Evolutionary conservation across 2,888 invertebrate genomes (phyloP), one percentile per base, ranked within the genome.

Genomic region (Melolontha melolontha): DNA sequence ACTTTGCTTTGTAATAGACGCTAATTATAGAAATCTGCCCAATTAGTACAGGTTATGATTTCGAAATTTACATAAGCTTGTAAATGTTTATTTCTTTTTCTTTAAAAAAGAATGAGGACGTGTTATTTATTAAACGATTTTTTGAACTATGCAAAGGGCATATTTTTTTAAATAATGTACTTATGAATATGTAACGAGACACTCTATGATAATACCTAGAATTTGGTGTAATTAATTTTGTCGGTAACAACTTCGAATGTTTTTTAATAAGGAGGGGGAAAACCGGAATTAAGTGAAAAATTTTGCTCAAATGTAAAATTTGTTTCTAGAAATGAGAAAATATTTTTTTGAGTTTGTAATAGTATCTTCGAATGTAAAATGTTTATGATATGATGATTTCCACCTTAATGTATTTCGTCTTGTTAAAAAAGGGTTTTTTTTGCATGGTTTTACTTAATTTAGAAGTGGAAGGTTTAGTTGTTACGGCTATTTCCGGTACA

Each of bases 21-120:
- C 68, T 68, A 68, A 68, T 68, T 68, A 49, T 68, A 50, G 64
- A 64, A 68, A 64, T 68, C 54, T 49, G 50, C 47, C 55, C 63
- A 68, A 68, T 68, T 68, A 68, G 63, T 63, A 64, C 39, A 63
- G 64, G 66, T 59, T 67, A 67, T 51, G 66, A 67, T 41, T 44
- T 54, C 64, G 52, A 42, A 62, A 64, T 64, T 64, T 64, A 64
- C 64, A 64, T 64, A 64, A 44, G 59, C 39, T 63, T 49, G 29
- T 49, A 63, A 63, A 12, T 16, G 7, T 40, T 62, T 29, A 7
- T 29, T 64, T 39, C 50, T 47, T 66, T 14, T 42, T 59, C 27
- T 0, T 57, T 66, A 14, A 49, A 66, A 66, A 66, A 17, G 8
- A 66, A 66, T 41, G 66, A 66, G 59, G 66, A 59, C 66, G 50